phyloP scores from a whole-genome alignment of 2,888 invertebrate species.

The Cremastobaeus sp. region DNA sequence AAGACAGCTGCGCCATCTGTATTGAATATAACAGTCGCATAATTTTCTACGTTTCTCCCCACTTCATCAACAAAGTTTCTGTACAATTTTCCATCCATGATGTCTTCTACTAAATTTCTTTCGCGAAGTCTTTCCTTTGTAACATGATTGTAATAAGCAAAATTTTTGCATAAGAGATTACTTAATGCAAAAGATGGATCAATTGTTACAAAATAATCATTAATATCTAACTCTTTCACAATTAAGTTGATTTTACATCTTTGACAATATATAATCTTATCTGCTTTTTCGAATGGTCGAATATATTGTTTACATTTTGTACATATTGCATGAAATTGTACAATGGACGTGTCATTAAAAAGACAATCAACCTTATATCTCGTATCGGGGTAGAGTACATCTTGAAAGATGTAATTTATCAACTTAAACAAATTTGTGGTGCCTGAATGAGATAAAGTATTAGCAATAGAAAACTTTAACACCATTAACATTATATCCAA shows the following conservation, averaged over 20 bases:
- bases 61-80: neutral
- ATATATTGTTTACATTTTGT: neutral
- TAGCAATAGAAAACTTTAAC: neutral
- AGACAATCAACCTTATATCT: neutral
- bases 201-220: slow-evolving; percentile 18
- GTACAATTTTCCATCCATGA: slow-evolving; percentile 9
- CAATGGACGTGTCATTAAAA: neutral
- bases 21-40: slow-evolving; percentile 14
- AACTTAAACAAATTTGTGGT: neutral
- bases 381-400: neutral
- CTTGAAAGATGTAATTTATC: neutral
- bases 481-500: neutral
- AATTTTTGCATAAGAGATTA: neutral
- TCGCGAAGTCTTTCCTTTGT: neutral
- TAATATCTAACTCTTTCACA: neutral
- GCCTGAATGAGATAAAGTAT: neutral
- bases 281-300: neutral
- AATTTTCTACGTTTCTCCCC: neutral
- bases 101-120: slow-evolving; percentile 3
- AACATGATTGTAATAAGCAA: slow-evolving; percentile 9
- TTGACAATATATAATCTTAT: neutral
- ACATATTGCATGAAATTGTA: neutral
- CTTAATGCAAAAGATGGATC: slow-evolving; percentile 1
- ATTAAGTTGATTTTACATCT: neutral
- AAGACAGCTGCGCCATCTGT: slow-evolving; percentile 4